Percentiles rank a stretch among this genome's conserved stretches.
Evolutionary conservation across 2,113 vertebrate species (phyloP).

Genomic region (Phylloscopus trochilus): DNA sequence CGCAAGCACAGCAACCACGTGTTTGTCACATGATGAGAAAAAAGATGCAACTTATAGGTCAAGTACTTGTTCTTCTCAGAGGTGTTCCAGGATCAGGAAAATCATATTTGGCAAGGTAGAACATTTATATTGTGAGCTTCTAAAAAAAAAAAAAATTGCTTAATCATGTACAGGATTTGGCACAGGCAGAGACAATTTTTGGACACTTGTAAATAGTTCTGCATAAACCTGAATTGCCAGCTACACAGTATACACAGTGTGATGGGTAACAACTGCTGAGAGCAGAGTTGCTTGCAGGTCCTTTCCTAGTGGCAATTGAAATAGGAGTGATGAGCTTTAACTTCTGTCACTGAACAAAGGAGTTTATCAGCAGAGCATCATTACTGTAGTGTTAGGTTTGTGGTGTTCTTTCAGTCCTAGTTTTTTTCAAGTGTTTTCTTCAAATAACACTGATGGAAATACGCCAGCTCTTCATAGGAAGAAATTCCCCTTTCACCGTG

Average conservation of each 20-base stretch:
- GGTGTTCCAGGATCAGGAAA: slow-evolving; percentile 96
- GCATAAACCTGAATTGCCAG: not conserved
- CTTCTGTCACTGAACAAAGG: not conserved
- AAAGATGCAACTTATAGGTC: slow-evolving; percentile 79
- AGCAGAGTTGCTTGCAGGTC: not conserved
- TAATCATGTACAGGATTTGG: not conserved
- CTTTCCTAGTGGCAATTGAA: not conserved
- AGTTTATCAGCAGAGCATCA: not conserved
- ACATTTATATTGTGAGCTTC: slow-evolving; percentile 41
- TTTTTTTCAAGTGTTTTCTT: not conserved
- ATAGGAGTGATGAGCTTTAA: not conserved
- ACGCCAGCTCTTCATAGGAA: not conserved
- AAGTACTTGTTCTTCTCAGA: slow-evolving; percentile 89
- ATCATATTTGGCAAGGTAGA: slow-evolving; percentile 90
- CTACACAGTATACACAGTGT: not conserved
- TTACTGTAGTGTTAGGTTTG: not conserved
- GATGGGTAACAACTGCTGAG: not conserved
- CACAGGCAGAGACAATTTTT: not conserved
- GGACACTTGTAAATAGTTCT: not conserved
- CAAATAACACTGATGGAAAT: not conserved
- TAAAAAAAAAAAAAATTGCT: not conserved
- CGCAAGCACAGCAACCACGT: slow-evolving; percentile 43
- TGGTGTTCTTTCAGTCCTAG: not conserved
- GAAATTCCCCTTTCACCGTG: not conserved
- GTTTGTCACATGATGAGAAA: slow-evolving; percentile 68